Evolutionary conservation across 1,140 invertebrate genomes (phyloP), one percentile per base, ranked within the genome.

Genomic region (Drosophila persimilis): DNA sequence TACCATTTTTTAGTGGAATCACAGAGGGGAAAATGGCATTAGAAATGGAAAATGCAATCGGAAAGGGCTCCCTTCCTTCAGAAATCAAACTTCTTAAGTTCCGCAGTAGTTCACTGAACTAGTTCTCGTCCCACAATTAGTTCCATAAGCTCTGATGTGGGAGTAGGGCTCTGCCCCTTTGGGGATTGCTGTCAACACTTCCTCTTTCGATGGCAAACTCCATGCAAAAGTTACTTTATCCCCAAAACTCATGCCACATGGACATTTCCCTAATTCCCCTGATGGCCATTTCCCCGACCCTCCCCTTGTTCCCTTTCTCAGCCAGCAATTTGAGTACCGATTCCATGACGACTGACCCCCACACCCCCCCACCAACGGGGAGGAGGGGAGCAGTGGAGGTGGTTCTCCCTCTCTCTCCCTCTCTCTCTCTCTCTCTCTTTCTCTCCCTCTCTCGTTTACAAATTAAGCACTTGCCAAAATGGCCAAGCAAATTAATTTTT

Each of bases 401-500:
- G 17, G 17, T 31, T 8, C 29, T 31, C 29, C 7, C 6, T 31
- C 29, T 7, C 26, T 29, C 26, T 31, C 7, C 11, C 7, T 2
- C 8, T 35, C 31, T 35, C 9, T 11, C 9, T 35, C 31, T 9
- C 31, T 35, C 35, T 2, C 1, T n/a, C n/a, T n/a, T n/a, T n/a
- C n/a, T 8, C 29, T 31, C 29, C 7, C 6, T 39, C 11, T 81
- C 81, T 88, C 83, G 78, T 86, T 88, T 86, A 81, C 83, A 88
- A 88, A 88, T 88, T 89, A 88, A 89, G 84, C 71, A 89, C 83
- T 88, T 88, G 66, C 84, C 35, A 39, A 88, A 86, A 86, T 81
- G 83, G 81, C 75, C 84, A 72, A 39, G 84, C 75, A 88, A 88
- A 88, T 88, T 88, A 88, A 88, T 88, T 88, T 88, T 88, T 88